Conservation (phyloP, 1,140 invertebrate species). For the Scaptomyza montana region DNA sequence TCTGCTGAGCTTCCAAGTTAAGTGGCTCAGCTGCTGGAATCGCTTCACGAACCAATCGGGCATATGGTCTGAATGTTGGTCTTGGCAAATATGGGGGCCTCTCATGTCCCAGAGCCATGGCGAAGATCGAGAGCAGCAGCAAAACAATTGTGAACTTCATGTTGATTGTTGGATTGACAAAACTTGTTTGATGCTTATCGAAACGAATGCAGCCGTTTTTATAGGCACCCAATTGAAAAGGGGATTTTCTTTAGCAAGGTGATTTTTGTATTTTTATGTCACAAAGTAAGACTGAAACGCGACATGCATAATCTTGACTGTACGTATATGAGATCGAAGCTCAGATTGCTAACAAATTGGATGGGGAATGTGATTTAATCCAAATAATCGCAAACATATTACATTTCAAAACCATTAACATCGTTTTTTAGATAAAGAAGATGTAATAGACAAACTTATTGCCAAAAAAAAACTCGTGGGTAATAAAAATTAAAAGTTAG, state of each 20-base stretch:
- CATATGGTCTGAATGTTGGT: constrained; percentile 4
- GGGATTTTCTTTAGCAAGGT: neutral
- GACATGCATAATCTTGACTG: too few relatives aligned
- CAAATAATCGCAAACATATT: too few relatives aligned
- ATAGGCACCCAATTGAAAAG: neutral
- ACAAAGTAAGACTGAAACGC: too few relatives aligned
- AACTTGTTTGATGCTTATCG: constrained; percentile 22
- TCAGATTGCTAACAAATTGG: too few relatives aligned
- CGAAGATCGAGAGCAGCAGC: constrained; percentile 16
- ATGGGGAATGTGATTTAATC: too few relatives aligned
- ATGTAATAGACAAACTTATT: too few relatives aligned
- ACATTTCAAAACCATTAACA: too few relatives aligned
- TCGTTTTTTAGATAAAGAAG: too few relatives aligned
- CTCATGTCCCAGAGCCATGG: constrained; percentile 4
- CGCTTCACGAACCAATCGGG: neutral
- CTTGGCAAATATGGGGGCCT: constrained; percentile 18
- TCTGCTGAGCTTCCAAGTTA: neutral
- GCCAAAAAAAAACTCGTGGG: too few relatives aligned
- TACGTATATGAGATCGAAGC: too few relatives aligned
- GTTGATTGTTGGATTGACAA: constrained; percentile 4
- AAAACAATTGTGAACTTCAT: constrained; percentile 34
- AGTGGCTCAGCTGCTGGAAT: neutral
- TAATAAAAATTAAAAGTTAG: too few relatives aligned
- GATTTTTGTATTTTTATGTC: neutral
- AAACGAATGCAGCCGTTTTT: neutral